Percentiles rank a stretch among this genome's conserved stretches.
These are phyloP conservation scores for Microcebus jonahi DNA, from an alignment of 2,113 vertebrate species.

Conservation along the genomic window DNA sequence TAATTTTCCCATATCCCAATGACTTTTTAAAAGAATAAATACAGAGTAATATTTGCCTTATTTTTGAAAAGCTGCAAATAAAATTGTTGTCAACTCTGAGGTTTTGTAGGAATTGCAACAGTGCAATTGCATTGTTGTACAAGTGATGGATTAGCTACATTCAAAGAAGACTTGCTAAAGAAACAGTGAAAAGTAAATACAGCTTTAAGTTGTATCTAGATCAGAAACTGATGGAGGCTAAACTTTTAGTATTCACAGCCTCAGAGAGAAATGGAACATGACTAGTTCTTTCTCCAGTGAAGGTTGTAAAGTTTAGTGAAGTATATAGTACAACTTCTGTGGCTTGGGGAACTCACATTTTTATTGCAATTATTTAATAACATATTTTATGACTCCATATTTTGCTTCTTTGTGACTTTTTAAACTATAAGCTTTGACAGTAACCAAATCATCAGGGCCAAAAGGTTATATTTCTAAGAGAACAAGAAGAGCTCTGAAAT, in stretches of 20 bases:
- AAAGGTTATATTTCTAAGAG: background rate
- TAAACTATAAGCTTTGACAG: background rate
- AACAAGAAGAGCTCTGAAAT: background rate
- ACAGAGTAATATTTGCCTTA: background rate
- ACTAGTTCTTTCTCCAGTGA: background rate
- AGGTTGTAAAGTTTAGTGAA: background rate
- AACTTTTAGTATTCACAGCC: background rate
- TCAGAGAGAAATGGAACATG: background rate
- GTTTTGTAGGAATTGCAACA: background rate
- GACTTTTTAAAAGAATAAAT: background rate
- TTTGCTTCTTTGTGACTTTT: slow-evolving; percentile 1
- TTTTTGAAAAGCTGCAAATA: slow-evolving; percentile 22
- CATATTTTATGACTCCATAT: background rate
- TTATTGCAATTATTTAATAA: background rate
- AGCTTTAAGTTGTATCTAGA: background rate
- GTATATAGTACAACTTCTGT: background rate
- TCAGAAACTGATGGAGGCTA: background rate
- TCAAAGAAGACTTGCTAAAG: slow-evolving; percentile 22
- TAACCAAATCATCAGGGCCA: background rate
- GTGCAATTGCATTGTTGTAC: background rate
- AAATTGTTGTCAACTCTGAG: background rate
- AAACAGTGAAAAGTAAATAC: slow-evolving; percentile 5
- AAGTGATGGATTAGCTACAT: background rate
- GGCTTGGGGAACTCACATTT: background rate
- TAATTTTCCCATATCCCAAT: background rate